phyloP scores from a whole-genome alignment of 2,888 invertebrate species.

The Strigamia crassipes region DNA sequence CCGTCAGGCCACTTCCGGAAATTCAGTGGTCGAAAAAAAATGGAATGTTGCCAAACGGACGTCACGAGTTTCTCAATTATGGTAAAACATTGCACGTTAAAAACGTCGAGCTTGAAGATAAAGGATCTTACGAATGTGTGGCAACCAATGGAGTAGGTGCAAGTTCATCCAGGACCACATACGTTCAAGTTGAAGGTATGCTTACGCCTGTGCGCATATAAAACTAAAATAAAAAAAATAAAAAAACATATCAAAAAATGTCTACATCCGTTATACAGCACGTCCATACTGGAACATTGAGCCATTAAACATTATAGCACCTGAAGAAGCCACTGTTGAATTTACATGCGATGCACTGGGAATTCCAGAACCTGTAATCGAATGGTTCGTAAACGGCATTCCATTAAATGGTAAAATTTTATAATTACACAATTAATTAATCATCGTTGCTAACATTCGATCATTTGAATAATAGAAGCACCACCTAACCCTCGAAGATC shows the following conservation, averaged over 20 bases:
- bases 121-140: slow-evolving; percentile 91
- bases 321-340: slow-evolving; percentile 86
- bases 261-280: slow-evolving; percentile 55
- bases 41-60: slow-evolving; percentile 63
- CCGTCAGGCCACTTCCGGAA: slow-evolving; percentile 95
- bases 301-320: slow-evolving; percentile 82
- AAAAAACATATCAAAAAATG: not conserved
- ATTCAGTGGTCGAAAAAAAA: slow-evolving; percentile 90
- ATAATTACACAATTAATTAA: not conserved
- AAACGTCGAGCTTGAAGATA: slow-evolving; percentile 83
- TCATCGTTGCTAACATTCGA: not conserved
- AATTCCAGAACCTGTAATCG: slow-evolving; percentile 85
- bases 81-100: slow-evolving; percentile 91
- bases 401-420: slow-evolving; percentile 64
- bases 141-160: slow-evolving; percentile 88
- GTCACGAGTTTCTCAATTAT: slow-evolving; percentile 73
- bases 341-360: slow-evolving; percentile 89
- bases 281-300: slow-evolving; percentile 86
- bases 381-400: slow-evolving; percentile 95
- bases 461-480: slow-evolving; percentile 62
- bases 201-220: not conserved
- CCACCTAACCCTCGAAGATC: slow-evolving; percentile 70
- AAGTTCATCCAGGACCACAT: slow-evolving; percentile 82
- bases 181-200: slow-evolving; percentile 63
- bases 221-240: not conserved